These are phyloP conservation scores for Tokudaia tokunoshimensis DNA, from an alignment of 2,797 vertebrate genomes.

Conservation along the genomic window DNA sequence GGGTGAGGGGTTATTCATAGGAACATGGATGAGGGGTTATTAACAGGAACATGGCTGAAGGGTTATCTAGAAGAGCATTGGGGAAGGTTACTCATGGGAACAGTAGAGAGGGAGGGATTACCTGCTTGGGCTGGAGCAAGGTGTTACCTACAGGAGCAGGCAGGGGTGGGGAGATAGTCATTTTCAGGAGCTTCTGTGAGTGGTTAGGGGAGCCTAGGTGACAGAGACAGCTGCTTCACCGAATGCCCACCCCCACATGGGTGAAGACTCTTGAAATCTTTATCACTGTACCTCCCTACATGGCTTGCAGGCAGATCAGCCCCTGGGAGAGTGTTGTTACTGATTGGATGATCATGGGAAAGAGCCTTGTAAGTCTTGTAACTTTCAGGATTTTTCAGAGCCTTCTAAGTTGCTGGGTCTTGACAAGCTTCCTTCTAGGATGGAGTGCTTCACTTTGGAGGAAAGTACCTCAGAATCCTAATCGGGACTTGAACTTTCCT, in stretches of 20 bases:
- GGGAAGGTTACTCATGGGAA: neutral
- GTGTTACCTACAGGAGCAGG: neutral
- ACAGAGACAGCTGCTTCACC: neutral
- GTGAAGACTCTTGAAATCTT: neutral
- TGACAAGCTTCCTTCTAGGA: neutral
- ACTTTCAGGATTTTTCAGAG: neutral
- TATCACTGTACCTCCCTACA: neutral
- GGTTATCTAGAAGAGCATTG: neutral
- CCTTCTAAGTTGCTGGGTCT: neutral
- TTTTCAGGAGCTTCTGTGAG: neutral
- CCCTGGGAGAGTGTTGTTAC: neutral
- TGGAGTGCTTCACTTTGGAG: neutral
- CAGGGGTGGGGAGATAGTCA: no score
- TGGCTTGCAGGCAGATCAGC: neutral
- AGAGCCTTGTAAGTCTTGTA: neutral
- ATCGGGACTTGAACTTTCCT: constrained; percentile 39
- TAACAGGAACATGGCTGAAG: neutral
- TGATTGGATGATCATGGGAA: neutral
- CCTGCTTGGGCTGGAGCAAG: no score
- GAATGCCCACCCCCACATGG: neutral
- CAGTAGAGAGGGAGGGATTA: neutral
- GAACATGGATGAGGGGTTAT: neutral
- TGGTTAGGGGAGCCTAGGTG: neutral
- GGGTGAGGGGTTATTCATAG: neutral
- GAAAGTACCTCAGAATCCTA: neutral